phyloP scores from a whole-genome alignment of 2,113 vertebrate species.

The Zosterops hypoxanthus region DNA sequence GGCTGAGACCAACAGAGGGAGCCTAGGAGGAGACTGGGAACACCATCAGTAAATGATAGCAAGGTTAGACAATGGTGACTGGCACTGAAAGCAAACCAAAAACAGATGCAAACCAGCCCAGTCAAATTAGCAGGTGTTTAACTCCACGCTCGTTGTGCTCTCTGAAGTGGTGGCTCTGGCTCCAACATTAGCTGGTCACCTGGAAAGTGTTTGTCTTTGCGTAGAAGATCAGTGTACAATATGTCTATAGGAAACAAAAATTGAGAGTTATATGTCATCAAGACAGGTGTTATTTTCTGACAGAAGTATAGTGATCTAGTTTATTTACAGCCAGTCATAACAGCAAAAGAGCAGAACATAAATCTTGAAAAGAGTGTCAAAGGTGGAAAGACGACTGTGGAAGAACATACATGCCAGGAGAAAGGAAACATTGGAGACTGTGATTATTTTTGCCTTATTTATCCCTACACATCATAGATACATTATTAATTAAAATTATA shows the following conservation, averaged over 20 bases:
- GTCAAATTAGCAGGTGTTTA: not conserved
- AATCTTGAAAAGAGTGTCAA: not conserved
- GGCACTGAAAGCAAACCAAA: not conserved
- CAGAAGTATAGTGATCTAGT: not conserved
- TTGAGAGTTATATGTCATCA: not conserved
- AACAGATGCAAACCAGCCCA: not conserved
- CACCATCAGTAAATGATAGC: not conserved
- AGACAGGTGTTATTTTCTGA: conserved; percentile 7
- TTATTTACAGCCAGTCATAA: conserved; percentile 29
- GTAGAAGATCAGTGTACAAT: not conserved
- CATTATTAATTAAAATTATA: not conserved
- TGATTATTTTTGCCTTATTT: not conserved
- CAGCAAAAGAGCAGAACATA: not conserved
- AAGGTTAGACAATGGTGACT: not conserved
- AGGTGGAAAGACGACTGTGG: not conserved
- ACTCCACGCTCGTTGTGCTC: not conserved
- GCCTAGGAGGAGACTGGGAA: not conserved
- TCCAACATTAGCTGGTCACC: not conserved
- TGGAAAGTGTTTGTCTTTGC: not conserved
- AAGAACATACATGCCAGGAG: not conserved
- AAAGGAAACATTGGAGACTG: not conserved
- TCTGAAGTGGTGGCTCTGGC: not conserved
- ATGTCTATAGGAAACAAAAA: not conserved
- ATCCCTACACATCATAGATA: not conserved
- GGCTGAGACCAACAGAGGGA: not conserved